These are phyloP conservation scores for Atherinomorus stipes DNA, from an alignment of 2,113 vertebrate genomes.

Conservation along the genomic window DNA sequence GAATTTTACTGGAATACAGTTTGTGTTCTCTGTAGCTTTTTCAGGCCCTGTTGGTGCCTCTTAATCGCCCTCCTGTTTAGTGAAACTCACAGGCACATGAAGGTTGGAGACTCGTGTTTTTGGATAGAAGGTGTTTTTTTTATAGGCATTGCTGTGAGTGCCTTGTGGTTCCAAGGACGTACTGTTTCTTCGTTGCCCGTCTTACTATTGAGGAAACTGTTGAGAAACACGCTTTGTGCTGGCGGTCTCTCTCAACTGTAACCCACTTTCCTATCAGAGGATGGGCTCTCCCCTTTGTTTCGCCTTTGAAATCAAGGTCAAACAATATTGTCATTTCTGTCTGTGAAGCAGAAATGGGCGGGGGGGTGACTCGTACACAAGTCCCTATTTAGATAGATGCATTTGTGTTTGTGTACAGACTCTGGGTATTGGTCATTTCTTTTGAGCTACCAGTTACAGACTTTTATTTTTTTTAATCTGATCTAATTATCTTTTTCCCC, in stretches of 20 bases:
- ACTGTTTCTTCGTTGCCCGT: constrained; percentile 55
- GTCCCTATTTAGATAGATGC: constrained; percentile 17
- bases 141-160: constrained; percentile 18
- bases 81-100: not conserved
- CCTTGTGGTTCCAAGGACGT: constrained; percentile 72
- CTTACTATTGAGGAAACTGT: constrained; percentile 62
- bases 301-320: constrained; percentile 70
- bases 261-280: constrained; percentile 72
- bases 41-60: not conserved
- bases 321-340: constrained; percentile 54
- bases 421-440: not conserved
- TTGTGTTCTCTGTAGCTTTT: not conserved
- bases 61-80: not conserved
- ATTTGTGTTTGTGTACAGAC: constrained; percentile 18
- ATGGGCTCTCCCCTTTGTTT: constrained; percentile 60
- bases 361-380: constrained; percentile 34
- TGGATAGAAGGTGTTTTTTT: constrained; percentile 9
- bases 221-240: constrained; percentile 54
- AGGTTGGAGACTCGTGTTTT: constrained; percentile 19
- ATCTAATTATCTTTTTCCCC: not conserved
- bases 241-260: constrained; percentile 69
- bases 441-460: not conserved
- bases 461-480: not conserved
- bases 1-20: not conserved
- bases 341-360: constrained; percentile 30